phyloP scores from a whole-genome alignment of 1,140 invertebrate genomes.

The Eriocheir sinensis region DNA sequence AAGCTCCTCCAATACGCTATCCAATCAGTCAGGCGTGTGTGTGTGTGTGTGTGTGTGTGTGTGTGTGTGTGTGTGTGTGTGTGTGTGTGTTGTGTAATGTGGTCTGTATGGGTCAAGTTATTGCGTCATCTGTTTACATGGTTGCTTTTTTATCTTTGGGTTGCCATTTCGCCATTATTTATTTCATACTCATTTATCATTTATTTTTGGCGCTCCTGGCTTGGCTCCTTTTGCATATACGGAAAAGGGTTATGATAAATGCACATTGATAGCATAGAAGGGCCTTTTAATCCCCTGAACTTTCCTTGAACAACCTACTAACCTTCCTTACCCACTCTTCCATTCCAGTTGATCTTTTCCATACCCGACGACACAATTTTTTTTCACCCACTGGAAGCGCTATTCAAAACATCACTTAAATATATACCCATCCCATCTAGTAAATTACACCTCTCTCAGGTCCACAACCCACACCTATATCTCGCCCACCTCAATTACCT shows the following conservation, averaged over 20 bases:
- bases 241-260: not conserved
- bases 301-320: not conserved
- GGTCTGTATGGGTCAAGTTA: too few species aligned
- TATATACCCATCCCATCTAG: not conserved
- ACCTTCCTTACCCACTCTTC: not conserved
- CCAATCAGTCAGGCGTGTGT: not conserved
- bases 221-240: not conserved
- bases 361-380: too few species aligned
- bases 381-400: not conserved
- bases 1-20: not conserved
- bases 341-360: too few species aligned
- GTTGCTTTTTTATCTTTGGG: not conserved
- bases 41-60: not conserved
- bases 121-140: not conserved
- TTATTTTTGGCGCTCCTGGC: too few species aligned
- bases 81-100: too few species aligned
- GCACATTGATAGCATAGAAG: not conserved
- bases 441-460: not conserved
- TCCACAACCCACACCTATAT: too few species aligned
- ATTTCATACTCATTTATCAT: too few species aligned
- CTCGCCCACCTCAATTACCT: too few species aligned
- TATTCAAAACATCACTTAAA: not conserved
- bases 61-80: too few species aligned
- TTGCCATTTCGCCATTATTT: not conserved
- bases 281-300: not conserved